These are phyloP conservation scores for Pterostichus niger DNA, from an alignment of 2,888 invertebrate genomes.

Conservation along the genomic window DNA sequence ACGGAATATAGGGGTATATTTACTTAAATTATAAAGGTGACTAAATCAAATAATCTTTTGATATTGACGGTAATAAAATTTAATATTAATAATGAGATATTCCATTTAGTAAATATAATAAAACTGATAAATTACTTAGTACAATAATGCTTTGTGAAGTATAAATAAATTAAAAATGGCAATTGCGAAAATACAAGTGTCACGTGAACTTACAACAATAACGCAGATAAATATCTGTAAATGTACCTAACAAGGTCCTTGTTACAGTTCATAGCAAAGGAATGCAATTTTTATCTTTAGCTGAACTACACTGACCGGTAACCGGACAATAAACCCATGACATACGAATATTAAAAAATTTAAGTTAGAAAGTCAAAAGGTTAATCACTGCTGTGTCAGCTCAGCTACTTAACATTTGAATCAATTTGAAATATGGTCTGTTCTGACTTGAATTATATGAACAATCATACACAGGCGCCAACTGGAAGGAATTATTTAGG, in stretches of 20 bases:
- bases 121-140: background rate
- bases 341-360: constrained; percentile 27
- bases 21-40: too few species aligned
- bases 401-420: constrained; percentile 6
- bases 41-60: too few species aligned
- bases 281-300: background rate
- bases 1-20: too few species aligned
- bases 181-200: constrained; percentile 21
- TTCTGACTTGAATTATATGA: background rate
- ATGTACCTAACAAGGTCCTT: background rate
- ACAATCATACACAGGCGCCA: background rate
- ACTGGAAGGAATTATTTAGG: too few species aligned
- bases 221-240: constrained; percentile 5
- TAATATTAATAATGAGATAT: too few species aligned
- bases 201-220: constrained; percentile 15
- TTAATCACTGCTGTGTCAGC: constrained; percentile 15
- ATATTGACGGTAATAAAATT: too few species aligned
- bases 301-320: background rate
- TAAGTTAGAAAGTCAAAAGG: constrained; percentile 27
- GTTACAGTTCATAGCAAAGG: constrained; percentile 20
- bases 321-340: background rate
- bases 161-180: background rate
- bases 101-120: too few species aligned
- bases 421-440: constrained; percentile 3
- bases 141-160: background rate